Evolutionary conservation across 2,113 vertebrate genomes (phyloP), one percentile per base, ranked within the genome.

Genomic region (Otocyon megalotis): DNA sequence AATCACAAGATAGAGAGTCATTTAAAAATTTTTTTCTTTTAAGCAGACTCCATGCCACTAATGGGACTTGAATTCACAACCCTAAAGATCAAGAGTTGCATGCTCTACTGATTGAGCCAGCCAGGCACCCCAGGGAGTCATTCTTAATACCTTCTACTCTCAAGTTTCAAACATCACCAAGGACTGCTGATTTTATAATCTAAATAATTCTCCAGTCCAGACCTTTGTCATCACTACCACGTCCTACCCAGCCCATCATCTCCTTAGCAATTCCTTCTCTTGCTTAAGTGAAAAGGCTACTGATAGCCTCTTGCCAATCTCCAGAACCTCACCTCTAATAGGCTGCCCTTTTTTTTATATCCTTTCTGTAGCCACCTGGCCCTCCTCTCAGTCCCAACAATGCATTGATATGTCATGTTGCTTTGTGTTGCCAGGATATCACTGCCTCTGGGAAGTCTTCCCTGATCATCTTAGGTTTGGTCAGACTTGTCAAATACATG

Each of bases 361-460:
- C 3, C 5, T 96, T 80, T 50, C 15, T 79, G 28, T 32, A 54
- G 20, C 26, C 63, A 20, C 37, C 20, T 14, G 71, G 32, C 22
- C 32, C 15, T 62, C 54, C 13, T 65, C 12, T 80, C 43, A 37
- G 50, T 63, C 76, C n/a, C 14, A n/a, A 16, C 43, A 48, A 28
- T 14, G 24, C 13, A 53, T 53, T 4, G 43, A 60, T 1, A 17
- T 15, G 1, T 48, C 4, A 0, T 9, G 19, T n/a, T 17, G 17
- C 43, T n/a, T n/a, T 53, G 26, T 22, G 77, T 67, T 74, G n/a
- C 48, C 32, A 71, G 20, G 24, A 6, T 54, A 26, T 54, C 8
- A 22, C 37, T 37, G 60, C 50, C 37, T 94, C 71, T 26, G 17
- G 19, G 28, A 88, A 50, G 28, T 94, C 76, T 79, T 88, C 32